Percentiles rank a stretch among this genome's conserved stretches.
Conservation (phyloP, 2,797 vertebrate species). For the Denticeps clupeoides region DNA sequence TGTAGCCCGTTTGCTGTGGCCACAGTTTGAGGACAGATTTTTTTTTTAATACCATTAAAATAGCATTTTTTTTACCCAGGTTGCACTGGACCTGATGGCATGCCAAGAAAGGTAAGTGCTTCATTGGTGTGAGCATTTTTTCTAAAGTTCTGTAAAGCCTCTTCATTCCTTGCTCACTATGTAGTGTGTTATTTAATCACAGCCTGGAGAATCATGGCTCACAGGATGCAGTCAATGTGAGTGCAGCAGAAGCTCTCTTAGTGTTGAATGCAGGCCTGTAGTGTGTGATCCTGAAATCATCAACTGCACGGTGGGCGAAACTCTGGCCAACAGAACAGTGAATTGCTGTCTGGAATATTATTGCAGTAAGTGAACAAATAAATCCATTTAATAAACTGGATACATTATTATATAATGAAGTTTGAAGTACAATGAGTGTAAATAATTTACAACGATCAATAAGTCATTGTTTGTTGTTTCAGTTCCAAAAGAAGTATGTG, state of each 20-base stretch:
- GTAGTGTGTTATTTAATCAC: slow-evolving; percentile 2
- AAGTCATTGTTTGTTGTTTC: not conserved
- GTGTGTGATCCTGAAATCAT: slow-evolving; percentile 34
- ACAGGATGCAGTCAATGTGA: slow-evolving; percentile 60
- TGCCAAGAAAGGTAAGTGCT: slow-evolving; percentile 52
- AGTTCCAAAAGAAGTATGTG: slow-evolving; percentile 53
- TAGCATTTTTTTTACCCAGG: slow-evolving; percentile 35
- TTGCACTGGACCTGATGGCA: slow-evolving; percentile 64
- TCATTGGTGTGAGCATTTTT: not conserved
- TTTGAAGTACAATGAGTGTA: too few relatives aligned
- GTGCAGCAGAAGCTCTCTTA: slow-evolving; percentile 48
- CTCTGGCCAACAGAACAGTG: slow-evolving; percentile 28
- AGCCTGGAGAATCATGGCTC: slow-evolving; percentile 69
- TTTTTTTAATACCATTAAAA: not conserved
- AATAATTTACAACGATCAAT: not conserved
- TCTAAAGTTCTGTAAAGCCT: not conserved
- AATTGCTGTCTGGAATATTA: slow-evolving; percentile 57
- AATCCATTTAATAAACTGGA: not conserved
- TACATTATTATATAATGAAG: not conserved
- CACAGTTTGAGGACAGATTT: too few relatives aligned
- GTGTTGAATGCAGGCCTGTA: slow-evolving; percentile 40
- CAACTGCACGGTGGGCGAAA: slow-evolving; percentile 46
- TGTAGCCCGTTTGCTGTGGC: too few relatives aligned
- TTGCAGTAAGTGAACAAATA: slow-evolving; percentile 46
- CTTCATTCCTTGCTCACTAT: not conserved